Evolutionary conservation across 2,888 invertebrate species (phyloP), one percentile per base, ranked within the genome.

Genomic region (Biston betularia): DNA sequence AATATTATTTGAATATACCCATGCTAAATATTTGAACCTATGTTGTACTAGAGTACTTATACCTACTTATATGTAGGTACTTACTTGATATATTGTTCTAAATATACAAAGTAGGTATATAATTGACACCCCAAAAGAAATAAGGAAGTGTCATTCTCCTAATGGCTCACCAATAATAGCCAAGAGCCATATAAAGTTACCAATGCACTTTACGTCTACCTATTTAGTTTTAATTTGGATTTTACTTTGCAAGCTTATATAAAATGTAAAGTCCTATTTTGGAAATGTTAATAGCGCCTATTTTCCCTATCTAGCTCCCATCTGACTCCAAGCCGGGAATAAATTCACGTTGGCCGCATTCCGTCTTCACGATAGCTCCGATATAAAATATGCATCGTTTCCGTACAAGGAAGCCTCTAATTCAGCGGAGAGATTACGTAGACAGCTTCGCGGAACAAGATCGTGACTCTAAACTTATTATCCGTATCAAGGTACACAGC

Each of bases 391-490:
- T 73, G 73, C 73, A 73, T 70, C 75, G 81, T 80, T 75, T 78
- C 90, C 89, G 75, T 89, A 89, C 80, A 90, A 89, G 91, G 89
- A 82, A 87, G 83, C 80, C 80, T 87, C 87, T 89, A 88, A 89
- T 88, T 88, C 87, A 86, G 81, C 76, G 76, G 75, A 74, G 82
- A 89, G 89, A 90, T 90, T 89, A 90, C 87, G 80, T 80, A 84
- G 88, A 88, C 88, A 83, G 88, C 83, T 83, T 85, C 83, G 82
- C 85, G 83, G 84, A 83, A 84, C 83, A 79, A 84, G 83, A 88
- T 92, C 90, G 92, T 92, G 91, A 92, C 91, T 92, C 76, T 80
- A 86, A 86, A 88, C 88, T 89, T 90, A 90, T 89, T 91, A 90
- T 90, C 89, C 89, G 87, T 89, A 89, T 89, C 89, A 88, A 86